phyloP scores from a whole-genome alignment of 2,888 invertebrate genomes.

The Lissocephala sabroskyi region DNA sequence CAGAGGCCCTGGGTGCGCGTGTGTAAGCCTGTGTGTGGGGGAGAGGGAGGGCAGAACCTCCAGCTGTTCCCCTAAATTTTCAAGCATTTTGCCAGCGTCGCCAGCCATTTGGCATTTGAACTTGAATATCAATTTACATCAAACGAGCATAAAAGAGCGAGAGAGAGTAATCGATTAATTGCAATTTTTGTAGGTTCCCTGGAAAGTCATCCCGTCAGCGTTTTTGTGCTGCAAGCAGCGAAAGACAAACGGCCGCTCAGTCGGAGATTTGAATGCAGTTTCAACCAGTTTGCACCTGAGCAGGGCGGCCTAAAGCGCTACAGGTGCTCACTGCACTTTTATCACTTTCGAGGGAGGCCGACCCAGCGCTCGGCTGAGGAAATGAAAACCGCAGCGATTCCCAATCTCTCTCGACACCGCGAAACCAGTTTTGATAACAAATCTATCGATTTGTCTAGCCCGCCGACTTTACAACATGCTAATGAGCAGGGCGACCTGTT shows the following conservation, averaged over 20 bases:
- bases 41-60: slow-evolving; percentile 8
- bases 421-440: too few relatives aligned
- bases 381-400: too few relatives aligned
- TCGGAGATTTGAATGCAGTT: slow-evolving; percentile 12
- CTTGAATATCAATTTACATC: slow-evolving; percentile 70
- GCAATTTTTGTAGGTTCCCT: background rate
- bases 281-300: slow-evolving; percentile 32
- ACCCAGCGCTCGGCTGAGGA: background rate
- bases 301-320: slow-evolving; percentile 5
- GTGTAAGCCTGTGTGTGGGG: slow-evolving; percentile 17
- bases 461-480: too few relatives aligned
- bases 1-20: too few relatives aligned
- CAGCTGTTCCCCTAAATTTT: slow-evolving; percentile 8
- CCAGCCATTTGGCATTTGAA: slow-evolving; percentile 65
- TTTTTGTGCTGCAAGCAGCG: slow-evolving; percentile 13
- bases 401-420: too few relatives aligned
- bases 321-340: slow-evolving; percentile 9
- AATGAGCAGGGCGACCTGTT: too few relatives aligned
- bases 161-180: slow-evolving; percentile 40
- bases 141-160: slow-evolving; percentile 27
- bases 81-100: slow-evolving; percentile 50
- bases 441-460: too few relatives aligned
- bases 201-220: too few relatives aligned
- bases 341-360: slow-evolving; percentile 8
- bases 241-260: too few relatives aligned